phyloP scores from a whole-genome alignment of 2,797 vertebrate genomes.

The Phyllotis vaccarum region DNA sequence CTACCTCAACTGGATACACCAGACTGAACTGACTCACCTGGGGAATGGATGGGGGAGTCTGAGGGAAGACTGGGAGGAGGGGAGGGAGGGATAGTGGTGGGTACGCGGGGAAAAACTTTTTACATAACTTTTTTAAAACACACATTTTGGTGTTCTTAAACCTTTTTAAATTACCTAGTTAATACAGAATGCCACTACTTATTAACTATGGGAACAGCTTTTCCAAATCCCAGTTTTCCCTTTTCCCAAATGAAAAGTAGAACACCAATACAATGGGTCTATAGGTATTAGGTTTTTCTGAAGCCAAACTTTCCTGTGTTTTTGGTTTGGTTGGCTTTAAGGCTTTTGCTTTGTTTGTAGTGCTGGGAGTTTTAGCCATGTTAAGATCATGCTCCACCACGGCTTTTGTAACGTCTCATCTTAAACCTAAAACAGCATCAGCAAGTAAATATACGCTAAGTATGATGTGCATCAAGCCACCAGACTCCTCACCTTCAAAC shows the following conservation, averaged over 20 bases:
- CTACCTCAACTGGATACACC: no score
- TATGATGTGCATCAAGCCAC: neutral
- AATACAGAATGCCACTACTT: neutral
- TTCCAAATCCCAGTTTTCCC: conserved; percentile 2
- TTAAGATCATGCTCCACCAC: neutral
- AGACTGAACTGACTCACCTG: no score
- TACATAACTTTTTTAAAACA: no score
- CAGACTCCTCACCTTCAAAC: conserved; percentile 87
- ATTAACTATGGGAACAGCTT: neutral
- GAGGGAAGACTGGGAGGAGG: no score
- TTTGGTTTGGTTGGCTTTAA: neutral
- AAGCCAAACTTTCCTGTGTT: neutral
- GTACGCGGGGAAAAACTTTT: no score
- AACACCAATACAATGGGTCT: neutral
- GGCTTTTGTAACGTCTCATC: neutral
- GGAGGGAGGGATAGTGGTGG: no score
- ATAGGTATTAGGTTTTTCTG: neutral
- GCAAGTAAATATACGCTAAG: neutral
- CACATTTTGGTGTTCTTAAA: neutral
- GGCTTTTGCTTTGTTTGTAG: neutral
- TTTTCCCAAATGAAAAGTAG: conserved; percentile 34
- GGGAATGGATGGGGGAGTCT: no score
- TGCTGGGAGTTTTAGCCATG: neutral
- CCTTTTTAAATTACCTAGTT: conserved; percentile 9
- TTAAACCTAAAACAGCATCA: neutral